Base-by-base conservation (phyloP, 2,888 invertebrate species). In the Drosophila antonietae region DNA sequence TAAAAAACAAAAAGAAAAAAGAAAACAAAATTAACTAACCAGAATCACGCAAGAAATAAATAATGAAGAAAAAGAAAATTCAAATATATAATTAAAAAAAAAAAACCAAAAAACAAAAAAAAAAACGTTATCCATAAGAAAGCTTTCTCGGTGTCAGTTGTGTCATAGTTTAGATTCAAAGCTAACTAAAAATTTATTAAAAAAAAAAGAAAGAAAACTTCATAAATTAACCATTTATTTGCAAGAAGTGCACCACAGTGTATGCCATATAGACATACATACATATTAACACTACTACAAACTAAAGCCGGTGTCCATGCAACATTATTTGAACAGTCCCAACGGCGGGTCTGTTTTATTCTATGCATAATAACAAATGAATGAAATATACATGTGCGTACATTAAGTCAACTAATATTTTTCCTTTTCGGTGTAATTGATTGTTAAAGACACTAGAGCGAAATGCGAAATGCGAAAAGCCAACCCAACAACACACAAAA, bases 381-480 rank as follows among this genome's bases (percentile, higher is more conserved):
- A 37, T 41, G 52, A 58, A 37, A 23, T 33, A 55, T 52, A 52
- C 43, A 46, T 60, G 14, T 72, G 35, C 55, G 64, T 56, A 43
- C 43, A 61, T 75, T 69, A 15, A 28, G 60, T 66, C 44, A 61
- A 56, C 59, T 67, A 75, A 59, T 53, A 70, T 77, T 78, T 79
- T 64, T 67, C 64, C 71, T 69, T 81, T 80, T 83, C 66, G 89
- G 87, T 88, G 89, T 83, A 75, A 83, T 78, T 88, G 68, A 88
- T 82, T 88, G 86, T 83, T 66, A 75, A 83, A 31, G 49, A 78
- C 55, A 69, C 80, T 79, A 81, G 65, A 61, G 75, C 68, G 68
- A 68, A 81, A 73, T 66, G 75, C 68, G 68, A 68, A 81, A 73
- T 66, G 53, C 65, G 46, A 73, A 80, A 68, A 63, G 37, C 65